A percentile compares a stretch with the other conserved stretches of the same genome.
Conservation (phyloP, 2,113 vertebrate genomes). For the Prietella phreatophila region DNA sequence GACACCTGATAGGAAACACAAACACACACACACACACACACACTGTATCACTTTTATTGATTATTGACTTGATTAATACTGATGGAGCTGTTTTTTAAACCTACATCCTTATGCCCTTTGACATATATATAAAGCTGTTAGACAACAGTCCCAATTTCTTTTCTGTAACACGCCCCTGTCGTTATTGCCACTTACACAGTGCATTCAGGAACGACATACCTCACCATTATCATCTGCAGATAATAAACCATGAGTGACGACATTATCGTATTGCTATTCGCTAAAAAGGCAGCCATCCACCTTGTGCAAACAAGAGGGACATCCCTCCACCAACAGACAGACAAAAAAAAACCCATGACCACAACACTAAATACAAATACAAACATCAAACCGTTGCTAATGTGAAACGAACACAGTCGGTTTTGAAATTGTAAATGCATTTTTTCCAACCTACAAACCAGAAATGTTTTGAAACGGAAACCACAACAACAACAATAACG, state of each 20-base stretch:
- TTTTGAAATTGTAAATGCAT: too few species aligned
- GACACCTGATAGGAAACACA: conserved; percentile 64
- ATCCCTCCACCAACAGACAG: conserved; percentile 19
- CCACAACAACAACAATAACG: background rate
- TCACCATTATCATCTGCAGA: background rate
- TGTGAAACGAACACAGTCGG: background rate
- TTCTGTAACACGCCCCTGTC: background rate
- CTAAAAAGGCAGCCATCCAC: conserved; percentile 10
- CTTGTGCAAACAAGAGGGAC: conserved; percentile 40
- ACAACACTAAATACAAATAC: background rate
- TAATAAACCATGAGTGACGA: conserved; percentile 11
- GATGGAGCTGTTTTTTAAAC: background rate
- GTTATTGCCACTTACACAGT: background rate
- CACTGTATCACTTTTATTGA: conserved; percentile 11
- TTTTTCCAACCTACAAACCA: background rate
- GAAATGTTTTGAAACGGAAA: background rate
- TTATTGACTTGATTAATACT: background rate
- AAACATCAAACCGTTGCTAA: background rate
- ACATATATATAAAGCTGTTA: background rate
- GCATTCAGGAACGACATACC: conserved; percentile 2
- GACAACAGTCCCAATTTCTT: background rate
- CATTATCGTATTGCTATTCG: conserved; percentile 15
- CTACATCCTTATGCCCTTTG: background rate
- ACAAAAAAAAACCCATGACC: conserved; percentile 1
- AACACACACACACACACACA: background rate